These are phyloP conservation scores for Lontra canadensis DNA, from an alignment of 2,113 vertebrate genomes.

Conservation along the genomic window DNA sequence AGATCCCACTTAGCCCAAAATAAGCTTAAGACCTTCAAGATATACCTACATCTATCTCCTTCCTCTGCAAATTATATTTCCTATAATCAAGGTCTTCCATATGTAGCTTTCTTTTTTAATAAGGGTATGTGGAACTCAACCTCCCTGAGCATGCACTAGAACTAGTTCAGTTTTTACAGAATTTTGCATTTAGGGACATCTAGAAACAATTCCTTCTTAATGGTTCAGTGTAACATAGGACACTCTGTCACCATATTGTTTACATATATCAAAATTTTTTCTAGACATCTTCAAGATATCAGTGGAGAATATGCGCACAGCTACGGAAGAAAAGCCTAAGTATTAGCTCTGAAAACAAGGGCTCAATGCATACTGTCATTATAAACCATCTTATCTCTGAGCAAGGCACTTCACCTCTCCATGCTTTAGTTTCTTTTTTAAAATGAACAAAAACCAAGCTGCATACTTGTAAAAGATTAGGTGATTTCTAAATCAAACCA, in stretches of 20 bases:
- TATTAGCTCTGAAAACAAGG: neutral
- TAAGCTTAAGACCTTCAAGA: neutral
- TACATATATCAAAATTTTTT: neutral
- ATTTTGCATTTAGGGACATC: neutral
- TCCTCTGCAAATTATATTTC: neutral
- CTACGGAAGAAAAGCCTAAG: neutral
- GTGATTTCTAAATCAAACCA: constrained; percentile 5
- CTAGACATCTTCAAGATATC: neutral
- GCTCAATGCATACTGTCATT: neutral
- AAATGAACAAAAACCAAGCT: neutral
- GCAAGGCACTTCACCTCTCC: neutral
- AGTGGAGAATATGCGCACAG: neutral
- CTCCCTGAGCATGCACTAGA: neutral
- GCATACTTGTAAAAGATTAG: neutral
- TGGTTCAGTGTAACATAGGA: neutral
- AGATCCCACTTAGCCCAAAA: constrained; percentile 13
- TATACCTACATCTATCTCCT: neutral
- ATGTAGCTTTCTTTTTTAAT: neutral
- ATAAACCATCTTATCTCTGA: neutral
- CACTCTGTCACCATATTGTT: neutral
- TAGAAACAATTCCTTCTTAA: neutral
- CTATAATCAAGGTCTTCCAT: neutral
- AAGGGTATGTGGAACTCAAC: neutral
- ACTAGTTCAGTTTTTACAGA: neutral
- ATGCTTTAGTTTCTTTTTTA: neutral